These are phyloP conservation scores for Agrotis segetum DNA, from an alignment of 2,888 invertebrate species.

Conservation along the genomic window DNA sequence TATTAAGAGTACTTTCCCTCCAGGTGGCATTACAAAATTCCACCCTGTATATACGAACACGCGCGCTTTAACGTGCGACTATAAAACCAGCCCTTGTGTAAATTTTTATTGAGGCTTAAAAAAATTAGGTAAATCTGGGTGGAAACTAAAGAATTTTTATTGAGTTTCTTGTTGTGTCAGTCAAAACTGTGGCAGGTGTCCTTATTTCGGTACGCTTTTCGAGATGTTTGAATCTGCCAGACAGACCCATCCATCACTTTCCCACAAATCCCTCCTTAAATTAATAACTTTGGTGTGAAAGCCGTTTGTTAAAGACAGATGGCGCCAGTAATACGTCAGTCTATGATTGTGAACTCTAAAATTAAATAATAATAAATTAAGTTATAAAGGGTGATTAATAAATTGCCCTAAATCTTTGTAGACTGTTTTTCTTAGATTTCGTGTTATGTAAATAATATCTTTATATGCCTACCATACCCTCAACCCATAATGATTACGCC, in stretches of 20 bases:
- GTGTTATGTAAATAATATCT: background rate
- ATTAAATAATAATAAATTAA: slow-evolving; percentile 25
- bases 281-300: slow-evolving; percentile 65
- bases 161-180: background rate
- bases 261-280: slow-evolving; percentile 66
- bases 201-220: background rate
- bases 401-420: slow-evolving; percentile 7
- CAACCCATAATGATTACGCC: background rate
- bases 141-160: no score
- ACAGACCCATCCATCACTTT: slow-evolving; percentile 65
- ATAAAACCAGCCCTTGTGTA: no score
- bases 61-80: no score
- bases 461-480: no score
- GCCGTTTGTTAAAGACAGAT: slow-evolving; percentile 68
- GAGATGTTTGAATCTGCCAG: slow-evolving; percentile 18
- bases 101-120: no score
- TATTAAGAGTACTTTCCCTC: no score
- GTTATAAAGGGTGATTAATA: slow-evolving; percentile 17
- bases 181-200: background rate
- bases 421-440: slow-evolving; percentile 5
- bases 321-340: slow-evolving; percentile 49
- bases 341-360: slow-evolving; percentile 9
- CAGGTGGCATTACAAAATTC: no score
- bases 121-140: no score
- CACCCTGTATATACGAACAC: no score